Evolutionary conservation across 2,797 vertebrate species (phyloP).

Genomic region (Varecia variegata): DNA sequence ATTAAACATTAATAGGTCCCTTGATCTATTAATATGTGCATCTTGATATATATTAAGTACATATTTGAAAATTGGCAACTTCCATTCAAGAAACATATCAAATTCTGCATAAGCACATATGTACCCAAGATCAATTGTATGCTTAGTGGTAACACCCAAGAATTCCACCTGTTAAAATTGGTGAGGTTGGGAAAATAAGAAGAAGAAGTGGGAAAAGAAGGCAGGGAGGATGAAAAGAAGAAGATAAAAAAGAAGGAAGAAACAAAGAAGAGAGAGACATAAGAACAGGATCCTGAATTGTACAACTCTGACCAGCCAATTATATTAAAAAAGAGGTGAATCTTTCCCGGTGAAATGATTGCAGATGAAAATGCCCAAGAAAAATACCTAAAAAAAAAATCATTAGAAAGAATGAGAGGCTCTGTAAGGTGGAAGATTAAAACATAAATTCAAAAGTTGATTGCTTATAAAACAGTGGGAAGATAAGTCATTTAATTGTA

Average conservation of each 20-base stretch:
- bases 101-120: neutral
- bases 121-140: neutral
- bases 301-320: neutral
- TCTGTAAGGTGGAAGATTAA: neutral
- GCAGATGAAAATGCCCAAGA: neutral
- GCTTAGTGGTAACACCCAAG: neutral
- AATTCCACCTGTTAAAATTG: neutral
- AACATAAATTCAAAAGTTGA: neutral
- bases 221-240: neutral
- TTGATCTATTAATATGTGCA: neutral
- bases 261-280: too few relatives aligned
- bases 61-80: neutral
- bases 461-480: neutral
- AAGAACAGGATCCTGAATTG: neutral
- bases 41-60: neutral
- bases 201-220: neutral
- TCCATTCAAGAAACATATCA: neutral
- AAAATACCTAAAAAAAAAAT: neutral
- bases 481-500: neutral
- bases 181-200: rapidly evolving
- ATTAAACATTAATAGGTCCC: neutral
- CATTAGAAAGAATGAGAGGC: neutral
- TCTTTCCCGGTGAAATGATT: neutral
- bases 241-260: neutral
- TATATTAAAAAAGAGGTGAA: neutral